phyloP scores from a whole-genome alignment of 2,888 invertebrate genomes.

The Eupelmus urozonus region DNA sequence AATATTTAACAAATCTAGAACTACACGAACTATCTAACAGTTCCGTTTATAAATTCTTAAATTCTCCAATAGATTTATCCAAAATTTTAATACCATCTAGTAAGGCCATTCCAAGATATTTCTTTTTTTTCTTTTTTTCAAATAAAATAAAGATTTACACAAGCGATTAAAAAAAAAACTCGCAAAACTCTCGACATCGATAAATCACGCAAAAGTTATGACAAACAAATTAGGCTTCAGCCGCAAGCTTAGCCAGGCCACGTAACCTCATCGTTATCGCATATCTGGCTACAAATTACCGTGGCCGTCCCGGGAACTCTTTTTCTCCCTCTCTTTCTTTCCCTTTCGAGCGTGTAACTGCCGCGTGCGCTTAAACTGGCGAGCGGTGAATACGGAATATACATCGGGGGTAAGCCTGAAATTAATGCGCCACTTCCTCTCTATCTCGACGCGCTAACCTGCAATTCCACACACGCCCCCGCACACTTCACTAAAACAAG shows the following conservation, averaged over 20 bases:
- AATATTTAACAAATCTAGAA: no score
- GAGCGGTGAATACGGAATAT: conserved; percentile 59
- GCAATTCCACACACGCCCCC: conserved; percentile 37
- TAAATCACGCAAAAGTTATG: conserved; percentile 70
- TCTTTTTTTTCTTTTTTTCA: no score
- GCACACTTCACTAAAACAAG: conserved; percentile 16
- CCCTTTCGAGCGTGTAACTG: conserved; percentile 55
- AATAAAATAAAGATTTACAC: conserved; percentile 59
- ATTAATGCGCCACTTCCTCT: conserved; percentile 75
- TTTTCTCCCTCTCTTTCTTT: conserved; percentile 48
- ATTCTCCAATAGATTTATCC: no score
- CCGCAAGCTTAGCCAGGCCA: conserved; percentile 61
- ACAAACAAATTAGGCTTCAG: conserved; percentile 73
- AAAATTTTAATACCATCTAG: no score
- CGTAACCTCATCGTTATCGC: conserved; percentile 68
- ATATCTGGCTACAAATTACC: conserved; percentile 74
- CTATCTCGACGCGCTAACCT: conserved; percentile 47
- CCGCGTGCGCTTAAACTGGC: conserved; percentile 55
- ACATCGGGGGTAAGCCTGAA: conserved; percentile 70
- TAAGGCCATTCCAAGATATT: no score
- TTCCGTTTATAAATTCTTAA: no score
- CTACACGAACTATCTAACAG: no score
- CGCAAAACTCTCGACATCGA: conserved; percentile 51
- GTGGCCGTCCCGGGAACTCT: conserved; percentile 67
- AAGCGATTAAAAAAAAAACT: neutral